These are phyloP conservation scores for Arothron firmamentum DNA, from an alignment of 2,113 vertebrate species.

Conservation along the genomic window DNA sequence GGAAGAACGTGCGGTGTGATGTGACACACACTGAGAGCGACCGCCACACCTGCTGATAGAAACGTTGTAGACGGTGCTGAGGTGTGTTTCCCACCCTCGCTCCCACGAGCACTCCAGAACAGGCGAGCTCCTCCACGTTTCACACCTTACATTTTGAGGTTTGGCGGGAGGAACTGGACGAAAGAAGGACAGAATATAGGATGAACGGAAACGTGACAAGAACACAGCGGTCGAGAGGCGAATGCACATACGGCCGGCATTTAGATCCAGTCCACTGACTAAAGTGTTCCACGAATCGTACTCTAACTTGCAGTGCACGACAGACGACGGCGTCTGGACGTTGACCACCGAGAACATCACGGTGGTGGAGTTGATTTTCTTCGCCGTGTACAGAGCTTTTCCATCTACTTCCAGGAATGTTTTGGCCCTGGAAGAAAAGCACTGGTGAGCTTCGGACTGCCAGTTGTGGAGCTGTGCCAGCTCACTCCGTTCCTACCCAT, in stretches of 20 bases:
- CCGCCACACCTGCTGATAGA: constrained; percentile 54
- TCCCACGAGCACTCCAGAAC: constrained; percentile 55
- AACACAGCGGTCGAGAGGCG: neutral
- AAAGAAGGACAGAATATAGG: neutral
- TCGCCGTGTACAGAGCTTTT: neutral
- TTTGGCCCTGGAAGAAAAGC: constrained; percentile 19
- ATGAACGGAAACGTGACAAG: neutral
- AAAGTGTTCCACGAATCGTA: neutral
- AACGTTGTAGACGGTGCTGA: constrained; percentile 52
- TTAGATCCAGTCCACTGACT: constrained; percentile 51
- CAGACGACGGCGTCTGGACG: constrained; percentile 14
- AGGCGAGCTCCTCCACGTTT: constrained; percentile 38
- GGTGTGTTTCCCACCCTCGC: constrained; percentile 52
- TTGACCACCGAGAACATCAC: constrained; percentile 39
- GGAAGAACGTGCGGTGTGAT: neutral
- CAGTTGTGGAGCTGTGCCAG: too few species aligned
- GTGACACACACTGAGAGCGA: accelerated
- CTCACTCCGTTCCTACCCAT: neutral
- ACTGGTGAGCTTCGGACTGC: too few species aligned
- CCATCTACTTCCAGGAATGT: constrained; percentile 34
- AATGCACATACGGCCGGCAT: constrained; percentile 63
- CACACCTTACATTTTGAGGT: constrained; percentile 58
- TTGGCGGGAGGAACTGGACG: constrained; percentile 64
- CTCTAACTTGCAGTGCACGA: constrained; percentile 44
- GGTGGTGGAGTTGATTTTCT: constrained; percentile 46